These are phyloP conservation scores for Fragum whitleyi DNA, from an alignment of 2,888 invertebrate species.

Conservation along the genomic window DNA sequence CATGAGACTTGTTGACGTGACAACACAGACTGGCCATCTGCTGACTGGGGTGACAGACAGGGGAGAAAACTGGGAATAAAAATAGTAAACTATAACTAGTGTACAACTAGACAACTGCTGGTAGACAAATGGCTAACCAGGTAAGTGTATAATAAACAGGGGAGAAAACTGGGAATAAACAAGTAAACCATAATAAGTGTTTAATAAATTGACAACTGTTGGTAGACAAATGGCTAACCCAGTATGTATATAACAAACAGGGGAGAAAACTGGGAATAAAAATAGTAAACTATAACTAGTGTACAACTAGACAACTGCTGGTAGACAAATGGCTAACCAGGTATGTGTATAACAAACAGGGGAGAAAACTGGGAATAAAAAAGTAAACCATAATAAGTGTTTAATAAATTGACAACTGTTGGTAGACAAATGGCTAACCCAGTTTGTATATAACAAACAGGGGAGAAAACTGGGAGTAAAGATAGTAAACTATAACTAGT, in stretches of 20 bases:
- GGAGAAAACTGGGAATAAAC: too few species aligned
- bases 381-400: too few species aligned
- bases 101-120: conserved; percentile 11
- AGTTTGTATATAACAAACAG: conserved; percentile 37
- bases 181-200: too few species aligned
- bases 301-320: conserved; percentile 11
- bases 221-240: too few species aligned
- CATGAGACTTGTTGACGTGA: conserved; percentile 27
- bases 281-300: conserved; percentile 9
- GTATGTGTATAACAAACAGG: too few species aligned
- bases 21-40: conserved; percentile 60
- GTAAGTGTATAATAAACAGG: too few species aligned
- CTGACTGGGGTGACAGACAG: conserved; percentile 42
- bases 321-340: conserved; percentile 23
- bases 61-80: conserved; percentile 50
- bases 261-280: conserved; percentile 50
- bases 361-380: too few species aligned
- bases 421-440: too few species aligned
- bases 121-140: conserved; percentile 23
- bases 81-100: conserved; percentile 9
- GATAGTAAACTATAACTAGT: conserved; percentile 6
- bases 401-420: too few species aligned
- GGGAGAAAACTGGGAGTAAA: conserved; percentile 49
- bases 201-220: too few species aligned
- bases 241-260: conserved; percentile 37